phyloP scores from a whole-genome alignment of 1,140 invertebrate genomes.

The Leguminivora glycinivorella region DNA sequence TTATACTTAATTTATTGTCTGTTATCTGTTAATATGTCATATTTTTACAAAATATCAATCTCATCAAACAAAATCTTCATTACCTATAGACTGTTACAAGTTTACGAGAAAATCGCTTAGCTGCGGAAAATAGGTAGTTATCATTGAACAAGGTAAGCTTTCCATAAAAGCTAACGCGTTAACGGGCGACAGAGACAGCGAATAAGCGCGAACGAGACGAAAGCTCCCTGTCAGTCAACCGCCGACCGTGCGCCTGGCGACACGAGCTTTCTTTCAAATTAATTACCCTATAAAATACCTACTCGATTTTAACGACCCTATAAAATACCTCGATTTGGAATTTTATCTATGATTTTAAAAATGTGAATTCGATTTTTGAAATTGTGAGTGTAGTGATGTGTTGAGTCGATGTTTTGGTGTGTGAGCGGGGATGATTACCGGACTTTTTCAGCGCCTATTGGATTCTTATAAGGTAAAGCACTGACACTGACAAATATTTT shows the following conservation, averaged over 20 bases:
- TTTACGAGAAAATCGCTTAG: too few species aligned
- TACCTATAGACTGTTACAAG: too few species aligned
- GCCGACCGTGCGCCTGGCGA: slow-evolving; percentile 1
- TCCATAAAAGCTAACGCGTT: neutral
- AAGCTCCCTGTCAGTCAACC: slow-evolving; percentile 22
- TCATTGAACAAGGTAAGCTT: neutral
- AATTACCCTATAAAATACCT: neutral
- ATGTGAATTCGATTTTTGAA: slow-evolving; percentile 15
- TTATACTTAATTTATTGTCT: too few species aligned
- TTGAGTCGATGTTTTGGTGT: slow-evolving; percentile 7
- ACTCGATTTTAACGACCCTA: neutral
- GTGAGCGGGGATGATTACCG: slow-evolving; percentile 30
- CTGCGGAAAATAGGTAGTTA: neutral
- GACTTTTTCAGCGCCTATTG: slow-evolving; percentile 41
- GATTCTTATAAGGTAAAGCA: slow-evolving; percentile 68
- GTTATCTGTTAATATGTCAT: too few species aligned
- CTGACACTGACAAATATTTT: neutral
- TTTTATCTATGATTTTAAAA: slow-evolving; percentile 3
- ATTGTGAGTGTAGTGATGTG: slow-evolving; percentile 18
- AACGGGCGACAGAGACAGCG: neutral
- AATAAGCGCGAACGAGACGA: slow-evolving; percentile 5
- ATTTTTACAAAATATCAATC: too few species aligned
- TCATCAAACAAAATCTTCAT: too few species aligned
- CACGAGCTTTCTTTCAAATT: slow-evolving; percentile 16
- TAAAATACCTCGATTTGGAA: neutral